Evolutionary conservation across 92 coral and sea anemone genomes (phyloP), one percentile per base, ranked within the genome.

Genomic region (Bergia puertoricense): DNA sequence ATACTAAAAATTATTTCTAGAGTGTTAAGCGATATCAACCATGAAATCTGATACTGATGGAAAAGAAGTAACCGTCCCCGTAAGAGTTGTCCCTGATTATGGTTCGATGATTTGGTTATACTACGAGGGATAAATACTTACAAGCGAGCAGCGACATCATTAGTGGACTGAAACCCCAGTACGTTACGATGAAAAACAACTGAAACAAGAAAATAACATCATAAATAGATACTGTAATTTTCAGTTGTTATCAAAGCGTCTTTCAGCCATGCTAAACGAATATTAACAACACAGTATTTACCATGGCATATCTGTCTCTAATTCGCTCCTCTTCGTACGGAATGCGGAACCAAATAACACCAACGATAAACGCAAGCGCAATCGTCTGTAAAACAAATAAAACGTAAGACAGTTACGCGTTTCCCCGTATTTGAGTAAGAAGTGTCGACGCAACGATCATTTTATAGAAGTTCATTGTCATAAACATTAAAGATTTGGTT

Each of bases 241-340:
- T 3, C 30, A 30, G 30, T 46, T 23, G 82, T 23, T 5, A 36
- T 51, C 38, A 23, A 57, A 18, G 20, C 66, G 66, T 11, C 13
- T 57, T 57, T 13, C 66, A 57, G 2, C 66, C 66, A 62, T 14
- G 30, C 69, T 62, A 62, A 23, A 3, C 15, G 18, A 57, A 14
- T 57, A 20, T 76, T 6, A 43, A 76, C 30, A 15, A 76, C 30
- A 42, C 51, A 41, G 5, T 7, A 91, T 91, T 37, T 88, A 96
- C 98, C 96, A 96, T 65, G 8, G 98, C 96, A 78, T 93, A 92
- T 94, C 99, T 88, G 92, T 96, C 98, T 45, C 86, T 62, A 67
- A 96, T 95, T 22, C 93, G 92, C 44, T 96, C 95, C 82, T 94
- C 99, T 39, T 82, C 88, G 91, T 96, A 93, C 23, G 98, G 98